Conservation (phyloP, 2,797 vertebrate genomes). For the Potorous gilbertii region DNA sequence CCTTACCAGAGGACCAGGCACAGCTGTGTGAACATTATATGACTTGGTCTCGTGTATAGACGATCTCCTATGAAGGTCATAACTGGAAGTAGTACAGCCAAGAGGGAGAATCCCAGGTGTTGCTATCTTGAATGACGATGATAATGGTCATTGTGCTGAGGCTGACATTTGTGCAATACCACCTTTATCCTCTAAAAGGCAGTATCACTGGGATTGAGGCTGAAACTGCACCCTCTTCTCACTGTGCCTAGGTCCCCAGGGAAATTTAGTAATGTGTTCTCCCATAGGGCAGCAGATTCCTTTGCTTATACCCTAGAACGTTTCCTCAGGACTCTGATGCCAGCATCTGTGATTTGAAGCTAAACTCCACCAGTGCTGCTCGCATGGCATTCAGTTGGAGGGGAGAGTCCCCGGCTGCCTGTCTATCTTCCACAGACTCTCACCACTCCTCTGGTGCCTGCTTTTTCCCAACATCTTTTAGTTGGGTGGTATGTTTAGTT, state of each 20-base stretch:
- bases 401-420: neutral
- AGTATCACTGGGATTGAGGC: neutral
- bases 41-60: neutral
- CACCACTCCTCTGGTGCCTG: neutral
- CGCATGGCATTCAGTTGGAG: neutral
- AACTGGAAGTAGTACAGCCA: accelerated
- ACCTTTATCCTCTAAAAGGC: constrained; percentile 24
- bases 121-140: neutral
- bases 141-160: no score
- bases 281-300: neutral
- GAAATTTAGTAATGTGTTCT: constrained; percentile 18
- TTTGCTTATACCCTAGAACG: neutral
- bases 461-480: constrained; percentile 18
- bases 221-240: constrained; percentile 1
- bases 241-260: constrained; percentile 67
- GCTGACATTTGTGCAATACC: constrained; percentile 10
- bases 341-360: neutral
- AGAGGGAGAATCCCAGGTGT: neutral
- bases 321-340: neutral
- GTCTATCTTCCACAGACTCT: constrained; percentile 47
- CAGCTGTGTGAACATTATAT: neutral
- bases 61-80: constrained; percentile 28
- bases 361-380: neutral
- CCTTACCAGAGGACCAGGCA: neutral
- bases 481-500: constrained; percentile 29